Conservation (phyloP, 1,140 invertebrate species). For the Sipha flava region DNA sequence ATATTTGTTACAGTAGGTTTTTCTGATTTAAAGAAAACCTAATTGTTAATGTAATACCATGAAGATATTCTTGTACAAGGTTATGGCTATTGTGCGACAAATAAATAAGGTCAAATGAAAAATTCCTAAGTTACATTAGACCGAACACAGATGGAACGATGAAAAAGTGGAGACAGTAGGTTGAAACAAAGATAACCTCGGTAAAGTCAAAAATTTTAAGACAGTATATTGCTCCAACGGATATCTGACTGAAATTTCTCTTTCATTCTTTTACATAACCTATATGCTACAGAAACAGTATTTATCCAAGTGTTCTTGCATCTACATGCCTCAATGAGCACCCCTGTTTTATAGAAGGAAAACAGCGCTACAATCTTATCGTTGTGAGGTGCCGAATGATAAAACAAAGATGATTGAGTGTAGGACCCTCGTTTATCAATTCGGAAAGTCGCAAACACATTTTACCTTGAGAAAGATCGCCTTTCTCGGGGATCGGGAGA, state of each 20-base stretch:
- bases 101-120: neutral
- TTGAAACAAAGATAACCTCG: too few species aligned
- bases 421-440: neutral
- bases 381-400: neutral
- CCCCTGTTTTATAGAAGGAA: too few species aligned
- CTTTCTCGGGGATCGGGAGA: neutral
- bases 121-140: neutral
- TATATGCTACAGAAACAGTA: too few species aligned
- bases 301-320: too few species aligned
- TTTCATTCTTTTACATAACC: too few species aligned
- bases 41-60: neutral
- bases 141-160: neutral
- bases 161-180: too few species aligned
- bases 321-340: too few species aligned
- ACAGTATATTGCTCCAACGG: too few species aligned
- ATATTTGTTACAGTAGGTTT: too few species aligned
- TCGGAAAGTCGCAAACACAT: neutral
- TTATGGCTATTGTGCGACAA: neutral
- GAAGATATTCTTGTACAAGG: neutral
- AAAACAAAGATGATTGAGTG: neutral
- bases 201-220: too few species aligned
- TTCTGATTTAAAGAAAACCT: neutral
- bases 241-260: too few species aligned
- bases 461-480: conserved; percentile 1
- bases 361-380: too few species aligned